A percentile compares a stretch with the other conserved stretches of the same genome.
Evolutionary conservation across 2,888 invertebrate species (phyloP).

Genomic region (Lasioglossum villosulum): DNA sequence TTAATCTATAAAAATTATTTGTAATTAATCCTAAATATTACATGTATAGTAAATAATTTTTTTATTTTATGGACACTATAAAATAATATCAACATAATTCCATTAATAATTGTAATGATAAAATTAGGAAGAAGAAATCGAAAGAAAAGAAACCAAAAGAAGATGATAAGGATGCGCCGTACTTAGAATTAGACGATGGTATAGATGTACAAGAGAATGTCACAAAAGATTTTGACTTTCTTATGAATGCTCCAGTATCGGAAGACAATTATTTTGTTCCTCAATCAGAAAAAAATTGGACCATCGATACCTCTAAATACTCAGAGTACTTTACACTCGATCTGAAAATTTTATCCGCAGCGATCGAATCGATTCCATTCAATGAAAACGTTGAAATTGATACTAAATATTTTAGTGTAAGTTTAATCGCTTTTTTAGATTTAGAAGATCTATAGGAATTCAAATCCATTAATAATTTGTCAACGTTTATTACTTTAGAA

Average conservation of each 20-base stretch:
- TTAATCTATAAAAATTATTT: not conserved
- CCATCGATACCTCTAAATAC: slow-evolving; percentile 78
- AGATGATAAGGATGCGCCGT: slow-evolving; percentile 3
- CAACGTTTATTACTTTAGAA: slow-evolving; percentile 63
- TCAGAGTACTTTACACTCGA: slow-evolving; percentile 84
- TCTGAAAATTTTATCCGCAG: slow-evolving; percentile 82
- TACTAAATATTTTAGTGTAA: slow-evolving; percentile 82
- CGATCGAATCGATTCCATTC: slow-evolving; percentile 85
- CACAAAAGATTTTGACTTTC: slow-evolving; percentile 80
- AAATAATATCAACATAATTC: not conserved
- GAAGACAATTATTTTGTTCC: slow-evolving; percentile 83
- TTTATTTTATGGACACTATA: not conserved
- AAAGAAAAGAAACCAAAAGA: slow-evolving; percentile 12
- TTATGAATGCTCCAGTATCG: slow-evolving; percentile 81
- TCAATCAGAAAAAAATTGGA: slow-evolving; percentile 85
- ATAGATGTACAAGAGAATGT: slow-evolving; percentile 41
- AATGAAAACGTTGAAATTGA: slow-evolving; percentile 84
- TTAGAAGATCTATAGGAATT: not conserved
- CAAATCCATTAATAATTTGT: not conserved
- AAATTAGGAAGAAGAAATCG: slow-evolving; percentile 25
- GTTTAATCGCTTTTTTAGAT: slow-evolving; percentile 38
- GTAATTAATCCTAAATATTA: not conserved
- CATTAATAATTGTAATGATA: not conserved
- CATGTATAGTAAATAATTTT: not conserved
- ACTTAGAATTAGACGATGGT: slow-evolving; percentile 27